phyloP scores from a whole-genome alignment of 2,113 vertebrate genomes.

The Tragelaphus buxtoni region DNA sequence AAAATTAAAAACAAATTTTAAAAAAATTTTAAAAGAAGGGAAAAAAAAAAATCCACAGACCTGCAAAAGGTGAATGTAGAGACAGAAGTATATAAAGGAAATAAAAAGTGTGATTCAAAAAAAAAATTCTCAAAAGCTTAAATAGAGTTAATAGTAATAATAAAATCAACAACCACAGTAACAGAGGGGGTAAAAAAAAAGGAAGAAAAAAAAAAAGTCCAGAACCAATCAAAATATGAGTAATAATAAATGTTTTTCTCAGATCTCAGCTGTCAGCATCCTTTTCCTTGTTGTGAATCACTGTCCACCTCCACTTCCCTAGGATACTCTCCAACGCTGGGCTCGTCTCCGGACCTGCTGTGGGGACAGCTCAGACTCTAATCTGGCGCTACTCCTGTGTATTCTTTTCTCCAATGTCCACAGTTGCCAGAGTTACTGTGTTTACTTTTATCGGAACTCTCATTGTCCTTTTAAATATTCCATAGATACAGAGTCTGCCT shows the following conservation, averaged over 20 bases:
- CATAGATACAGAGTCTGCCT: background rate
- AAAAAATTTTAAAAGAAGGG: background rate
- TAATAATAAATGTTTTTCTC: background rate
- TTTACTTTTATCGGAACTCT: background rate
- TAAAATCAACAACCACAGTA: background rate
- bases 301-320: background rate
- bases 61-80: background rate
- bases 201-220: background rate
- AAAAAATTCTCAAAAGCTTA: background rate
- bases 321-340: background rate
- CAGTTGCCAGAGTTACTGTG: background rate
- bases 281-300: background rate
- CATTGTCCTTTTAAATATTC: background rate
- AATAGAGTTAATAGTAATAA: background rate
- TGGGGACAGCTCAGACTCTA: background rate
- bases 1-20: background rate
- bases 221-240: background rate
- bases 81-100: background rate
- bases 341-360: background rate
- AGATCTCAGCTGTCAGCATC: background rate
- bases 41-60: background rate
- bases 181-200: background rate
- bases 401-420: background rate
- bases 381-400: background rate
- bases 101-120: background rate